Evolutionary conservation across 1,140 invertebrate species (phyloP).

Genomic region (Saccostrea glomerata): DNA sequence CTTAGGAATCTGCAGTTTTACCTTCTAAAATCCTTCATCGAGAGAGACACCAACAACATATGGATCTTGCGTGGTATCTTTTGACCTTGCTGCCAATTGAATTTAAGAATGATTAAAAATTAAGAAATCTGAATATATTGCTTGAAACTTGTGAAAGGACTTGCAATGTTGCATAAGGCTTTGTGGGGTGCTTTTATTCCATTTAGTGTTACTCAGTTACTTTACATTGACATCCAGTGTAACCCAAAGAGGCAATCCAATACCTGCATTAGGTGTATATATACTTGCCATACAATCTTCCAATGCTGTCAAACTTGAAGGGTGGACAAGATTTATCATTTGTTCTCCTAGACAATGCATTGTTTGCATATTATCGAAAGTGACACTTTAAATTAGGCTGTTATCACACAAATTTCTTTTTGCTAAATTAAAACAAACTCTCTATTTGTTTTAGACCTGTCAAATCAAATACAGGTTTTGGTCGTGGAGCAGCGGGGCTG

Average conservation of each 20-base stretch:
- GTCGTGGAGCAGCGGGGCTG: not conserved
- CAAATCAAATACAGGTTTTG: constrained; percentile 17
- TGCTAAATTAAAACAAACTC: constrained; percentile 28
- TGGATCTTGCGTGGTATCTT: no score
- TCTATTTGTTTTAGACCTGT: constrained; percentile 26
- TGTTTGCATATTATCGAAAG: constrained; percentile 21
- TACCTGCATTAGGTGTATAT: constrained; percentile 8
- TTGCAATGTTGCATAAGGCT: no score
- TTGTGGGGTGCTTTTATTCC: no score
- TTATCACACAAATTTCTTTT: constrained; percentile 29
- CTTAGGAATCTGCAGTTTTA: no score
- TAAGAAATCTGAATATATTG: no score
- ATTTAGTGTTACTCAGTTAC: not conserved
- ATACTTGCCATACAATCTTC: not conserved
- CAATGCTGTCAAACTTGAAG: not conserved
- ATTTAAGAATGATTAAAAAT: no score
- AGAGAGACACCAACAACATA: no score
- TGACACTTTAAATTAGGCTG: constrained; percentile 36
- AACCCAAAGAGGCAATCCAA: not conserved
- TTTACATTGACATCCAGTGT: not conserved
- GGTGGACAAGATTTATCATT: constrained; percentile 38
- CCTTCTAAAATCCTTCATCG: no score
- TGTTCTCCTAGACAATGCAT: constrained; percentile 36
- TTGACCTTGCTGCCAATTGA: no score
- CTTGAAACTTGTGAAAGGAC: no score